These are phyloP conservation scores for Psephotus haematonotus DNA, from an alignment of 2,113 vertebrate species.

Conservation along the genomic window DNA sequence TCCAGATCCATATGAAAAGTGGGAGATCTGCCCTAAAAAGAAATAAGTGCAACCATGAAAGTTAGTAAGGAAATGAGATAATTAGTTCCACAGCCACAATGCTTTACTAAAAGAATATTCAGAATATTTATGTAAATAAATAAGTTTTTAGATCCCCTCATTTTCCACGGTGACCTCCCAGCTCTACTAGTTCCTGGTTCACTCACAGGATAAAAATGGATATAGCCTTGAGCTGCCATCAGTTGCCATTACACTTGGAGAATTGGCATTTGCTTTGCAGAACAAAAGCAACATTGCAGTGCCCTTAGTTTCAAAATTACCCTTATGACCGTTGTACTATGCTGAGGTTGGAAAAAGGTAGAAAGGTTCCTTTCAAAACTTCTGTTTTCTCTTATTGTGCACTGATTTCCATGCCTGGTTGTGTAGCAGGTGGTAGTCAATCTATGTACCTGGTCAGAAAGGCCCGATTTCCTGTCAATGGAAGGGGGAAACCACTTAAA, in stretches of 20 bases:
- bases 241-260: neutral
- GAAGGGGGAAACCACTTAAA: neutral
- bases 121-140: conserved; percentile 3
- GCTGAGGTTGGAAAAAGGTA: neutral
- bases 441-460: neutral
- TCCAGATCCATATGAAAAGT: neutral
- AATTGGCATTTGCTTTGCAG: conserved; percentile 37
- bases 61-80: neutral
- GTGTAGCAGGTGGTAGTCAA: neutral
- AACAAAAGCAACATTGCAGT: neutral
- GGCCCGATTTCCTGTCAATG: neutral
- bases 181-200: neutral
- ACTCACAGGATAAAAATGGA: conserved; percentile 13
- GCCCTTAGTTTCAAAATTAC: neutral
- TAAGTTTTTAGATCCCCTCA: neutral
- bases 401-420: neutral
- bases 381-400: neutral
- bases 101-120: neutral
- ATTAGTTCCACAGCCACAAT: neutral
- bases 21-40: neutral
- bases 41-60: neutral
- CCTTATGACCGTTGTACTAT: neutral
- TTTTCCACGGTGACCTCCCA: neutral
- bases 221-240: conserved; percentile 46
- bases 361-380: neutral